Conservation (phyloP, 2,113 vertebrate species). For the Fregetta grallaria region DNA sequence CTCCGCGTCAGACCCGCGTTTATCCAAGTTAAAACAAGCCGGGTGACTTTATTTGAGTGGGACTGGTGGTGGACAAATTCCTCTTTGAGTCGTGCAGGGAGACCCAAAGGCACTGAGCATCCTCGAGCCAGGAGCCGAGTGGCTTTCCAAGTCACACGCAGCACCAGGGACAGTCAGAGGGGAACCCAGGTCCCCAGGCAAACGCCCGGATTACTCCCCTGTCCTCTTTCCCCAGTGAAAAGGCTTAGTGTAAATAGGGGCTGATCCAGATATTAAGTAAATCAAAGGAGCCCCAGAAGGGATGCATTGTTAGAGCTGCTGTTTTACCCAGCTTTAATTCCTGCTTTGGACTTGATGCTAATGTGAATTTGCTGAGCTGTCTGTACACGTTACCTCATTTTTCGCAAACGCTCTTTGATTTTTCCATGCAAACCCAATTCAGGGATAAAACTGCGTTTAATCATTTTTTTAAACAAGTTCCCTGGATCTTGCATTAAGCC, state of each 20-base stretch:
- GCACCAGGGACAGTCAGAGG: background rate
- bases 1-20: fast-evolving
- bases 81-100: background rate
- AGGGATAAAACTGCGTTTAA: background rate
- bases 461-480: fast-evolving
- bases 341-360: constrained; percentile 1
- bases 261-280: background rate
- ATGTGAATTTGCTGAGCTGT: constrained; percentile 9
- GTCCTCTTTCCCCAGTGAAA: background rate
- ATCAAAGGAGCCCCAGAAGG: constrained; percentile 7
- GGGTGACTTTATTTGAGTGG: background rate
- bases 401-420: background rate
- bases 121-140: background rate
- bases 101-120: background rate
- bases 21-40: background rate
- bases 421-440: background rate
- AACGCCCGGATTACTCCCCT: fast-evolving
- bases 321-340: background rate
- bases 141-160: background rate
- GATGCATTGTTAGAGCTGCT: background rate
- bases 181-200: background rate
- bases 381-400: background rate
- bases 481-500: background rate
- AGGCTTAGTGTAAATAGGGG: background rate
- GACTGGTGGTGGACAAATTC: background rate